Conservation (phyloP, 2,888 invertebrate species). For the Thalpophila matura region DNA sequence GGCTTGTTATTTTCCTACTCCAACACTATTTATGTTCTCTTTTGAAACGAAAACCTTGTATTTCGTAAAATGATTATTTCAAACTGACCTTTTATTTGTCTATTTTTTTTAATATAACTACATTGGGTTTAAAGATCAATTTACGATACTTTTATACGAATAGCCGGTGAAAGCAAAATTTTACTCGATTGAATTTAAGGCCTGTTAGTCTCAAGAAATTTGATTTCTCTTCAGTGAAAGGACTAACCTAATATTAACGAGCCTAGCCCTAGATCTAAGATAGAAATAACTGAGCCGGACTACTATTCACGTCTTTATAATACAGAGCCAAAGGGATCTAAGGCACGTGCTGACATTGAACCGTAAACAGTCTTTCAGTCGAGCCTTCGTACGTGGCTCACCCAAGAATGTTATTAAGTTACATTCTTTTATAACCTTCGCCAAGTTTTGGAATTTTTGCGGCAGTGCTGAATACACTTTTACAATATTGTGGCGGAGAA, state of each 20-base stretch:
- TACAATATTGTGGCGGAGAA: conserved; percentile 61
- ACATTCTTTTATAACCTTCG: conserved; percentile 71
- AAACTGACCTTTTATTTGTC: not conserved
- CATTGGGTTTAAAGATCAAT: no score
- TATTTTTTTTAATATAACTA: no score
- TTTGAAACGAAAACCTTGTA: conserved; percentile 13
- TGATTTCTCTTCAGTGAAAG: conserved; percentile 21
- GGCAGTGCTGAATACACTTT: conserved; percentile 68
- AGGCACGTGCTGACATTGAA: conserved; percentile 65
- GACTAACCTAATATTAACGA: conserved; percentile 35
- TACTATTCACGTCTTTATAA: conserved; percentile 53
- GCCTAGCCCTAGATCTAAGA: conserved; percentile 26
- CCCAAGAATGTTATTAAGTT: conserved; percentile 71
- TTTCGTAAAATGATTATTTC: conserved; percentile 6
- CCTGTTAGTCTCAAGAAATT: conserved; percentile 18
- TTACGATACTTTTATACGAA: conserved; percentile 22
- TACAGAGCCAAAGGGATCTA: conserved; percentile 54
- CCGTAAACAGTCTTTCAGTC: conserved; percentile 65
- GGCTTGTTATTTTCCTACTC: conserved; percentile 25
- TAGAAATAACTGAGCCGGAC: conserved; percentile 40
- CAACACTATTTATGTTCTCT: not conserved
- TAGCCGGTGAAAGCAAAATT: conserved; percentile 6
- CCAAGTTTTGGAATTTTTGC: conserved; percentile 67
- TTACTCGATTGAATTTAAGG: conserved; percentile 19
- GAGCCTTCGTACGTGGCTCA: conserved; percentile 66